Percentiles rank a stretch among this genome's conserved stretches.
Evolutionary conservation across 2,113 vertebrate species (phyloP).

Genomic region (Progne subis): DNA sequence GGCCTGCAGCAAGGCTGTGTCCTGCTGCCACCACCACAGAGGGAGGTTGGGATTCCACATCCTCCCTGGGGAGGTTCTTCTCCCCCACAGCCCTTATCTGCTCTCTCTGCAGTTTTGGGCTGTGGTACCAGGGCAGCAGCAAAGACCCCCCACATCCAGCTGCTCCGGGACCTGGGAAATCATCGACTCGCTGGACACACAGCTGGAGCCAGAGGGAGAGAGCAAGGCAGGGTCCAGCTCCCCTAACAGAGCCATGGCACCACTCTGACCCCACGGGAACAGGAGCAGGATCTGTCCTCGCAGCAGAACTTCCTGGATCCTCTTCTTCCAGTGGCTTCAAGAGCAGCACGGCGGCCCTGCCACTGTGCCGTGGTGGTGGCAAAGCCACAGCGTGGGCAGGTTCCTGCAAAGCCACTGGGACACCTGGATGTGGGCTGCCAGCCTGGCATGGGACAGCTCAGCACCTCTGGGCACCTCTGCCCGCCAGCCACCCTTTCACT

Average conservation of each 20-base stretch:
- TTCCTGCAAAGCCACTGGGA: neutral
- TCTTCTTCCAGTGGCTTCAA: rapidly evolving
- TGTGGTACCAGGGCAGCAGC: slow-evolving; percentile 78
- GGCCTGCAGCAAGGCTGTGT: rapidly evolving
- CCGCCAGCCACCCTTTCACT: neutral
- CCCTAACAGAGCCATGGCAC: rapidly evolving
- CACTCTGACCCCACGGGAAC: neutral
- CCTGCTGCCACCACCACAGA: neutral
- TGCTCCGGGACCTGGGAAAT: slow-evolving; percentile 84
- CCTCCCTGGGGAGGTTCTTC: neutral
- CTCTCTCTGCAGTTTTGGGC: slow-evolving; percentile 83
- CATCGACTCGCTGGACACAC: slow-evolving; percentile 69
- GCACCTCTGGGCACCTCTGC: neutral
- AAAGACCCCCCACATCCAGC: slow-evolving; percentile 49
- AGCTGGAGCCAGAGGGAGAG: neutral
- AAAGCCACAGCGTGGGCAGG: neutral
- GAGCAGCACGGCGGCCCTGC: neutral
- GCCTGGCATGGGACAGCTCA: neutral
- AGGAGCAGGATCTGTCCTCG: rapidly evolving
- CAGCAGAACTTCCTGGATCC: neutral
- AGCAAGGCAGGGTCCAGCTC: rapidly evolving
- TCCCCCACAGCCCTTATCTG: neutral
- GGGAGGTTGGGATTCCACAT: neutral
- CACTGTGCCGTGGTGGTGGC: rapidly evolving
- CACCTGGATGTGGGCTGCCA: rapidly evolving